Conservation (phyloP, 2,888 invertebrate genomes). For the Tiliacea aurago region DNA sequence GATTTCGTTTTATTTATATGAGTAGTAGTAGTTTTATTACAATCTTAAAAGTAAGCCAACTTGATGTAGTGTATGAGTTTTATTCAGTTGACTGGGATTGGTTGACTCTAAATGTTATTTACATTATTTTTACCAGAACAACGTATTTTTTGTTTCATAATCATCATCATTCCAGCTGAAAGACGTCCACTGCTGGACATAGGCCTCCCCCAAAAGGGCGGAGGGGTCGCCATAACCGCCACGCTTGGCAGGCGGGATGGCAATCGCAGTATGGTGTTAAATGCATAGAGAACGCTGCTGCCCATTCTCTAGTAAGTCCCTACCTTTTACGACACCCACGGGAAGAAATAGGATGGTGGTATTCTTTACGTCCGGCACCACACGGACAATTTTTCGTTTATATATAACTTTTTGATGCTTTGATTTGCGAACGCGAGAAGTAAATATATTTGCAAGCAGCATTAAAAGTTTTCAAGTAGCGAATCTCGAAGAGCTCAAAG, state of each 20-base stretch:
- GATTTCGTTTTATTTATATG: slow-evolving; percentile 11
- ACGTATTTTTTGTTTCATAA: not conserved
- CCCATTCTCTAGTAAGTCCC: no score
- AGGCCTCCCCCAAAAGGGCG: no score
- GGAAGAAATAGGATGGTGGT: no score
- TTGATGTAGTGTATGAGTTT: not conserved
- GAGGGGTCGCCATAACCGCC: no score
- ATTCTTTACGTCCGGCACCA: no score
- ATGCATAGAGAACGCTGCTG: no score
- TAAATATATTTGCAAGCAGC: slow-evolving; percentile 37
- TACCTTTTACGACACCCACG: no score
- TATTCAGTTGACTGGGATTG: slow-evolving; percentile 5
- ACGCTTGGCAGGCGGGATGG: no score
- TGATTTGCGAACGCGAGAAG: slow-evolving; percentile 12
- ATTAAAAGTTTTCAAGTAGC: slow-evolving; percentile 55
- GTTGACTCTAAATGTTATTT: slow-evolving; percentile 6
- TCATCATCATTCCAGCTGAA: no score
- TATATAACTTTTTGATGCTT: slow-evolving; percentile 12
- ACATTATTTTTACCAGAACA: slow-evolving; percentile 7
- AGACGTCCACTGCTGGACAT: no score
- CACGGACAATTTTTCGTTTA: not conserved
- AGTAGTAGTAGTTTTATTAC: slow-evolving; percentile 17
- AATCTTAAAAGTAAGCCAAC: slow-evolving; percentile 17
- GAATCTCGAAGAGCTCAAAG: slow-evolving; percentile 52
- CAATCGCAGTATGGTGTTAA: no score